Conservation (phyloP, 1,140 invertebrate species). For the Zeugodacus cucurbitae region DNA sequence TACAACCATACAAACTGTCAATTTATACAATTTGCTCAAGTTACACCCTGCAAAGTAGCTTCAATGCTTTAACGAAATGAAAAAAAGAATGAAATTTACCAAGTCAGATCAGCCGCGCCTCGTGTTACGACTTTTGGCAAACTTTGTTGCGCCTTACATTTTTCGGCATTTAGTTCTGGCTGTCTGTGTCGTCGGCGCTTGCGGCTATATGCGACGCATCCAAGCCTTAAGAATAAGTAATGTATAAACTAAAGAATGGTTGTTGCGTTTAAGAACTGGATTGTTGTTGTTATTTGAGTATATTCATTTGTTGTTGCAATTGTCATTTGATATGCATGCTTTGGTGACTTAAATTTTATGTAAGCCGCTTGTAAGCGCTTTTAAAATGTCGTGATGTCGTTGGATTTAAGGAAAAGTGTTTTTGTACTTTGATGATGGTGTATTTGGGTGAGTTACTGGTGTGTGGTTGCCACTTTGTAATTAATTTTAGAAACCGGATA, state of each 20-base stretch:
- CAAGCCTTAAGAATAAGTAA: not conserved
- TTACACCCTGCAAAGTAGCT: not conserved
- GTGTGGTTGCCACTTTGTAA: not conserved
- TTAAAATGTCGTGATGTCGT: constrained; percentile 25
- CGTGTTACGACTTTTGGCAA: not conserved
- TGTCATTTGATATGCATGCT: constrained; percentile 22
- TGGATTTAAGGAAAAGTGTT: not conserved
- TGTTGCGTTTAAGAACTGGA: too few relatives aligned
- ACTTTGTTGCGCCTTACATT: not conserved
- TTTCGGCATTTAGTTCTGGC: not conserved
- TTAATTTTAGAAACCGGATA: too few relatives aligned
- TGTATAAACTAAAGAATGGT: too few relatives aligned
- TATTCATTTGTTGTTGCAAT: not conserved
- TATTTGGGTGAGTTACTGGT: not conserved
- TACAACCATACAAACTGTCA: not conserved
- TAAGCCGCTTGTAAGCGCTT: constrained; percentile 20
- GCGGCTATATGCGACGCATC: not conserved
- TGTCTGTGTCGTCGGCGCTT: not conserved
- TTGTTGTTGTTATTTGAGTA: not conserved
- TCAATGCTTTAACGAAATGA: not conserved
- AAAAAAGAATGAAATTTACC: not conserved
- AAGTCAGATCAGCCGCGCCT: not conserved
- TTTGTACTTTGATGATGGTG: not conserved
- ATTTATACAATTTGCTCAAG: not conserved
- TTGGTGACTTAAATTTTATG: not conserved